phyloP scores from a whole-genome alignment of 2,113 vertebrate species.

The Barnardius zonarius region DNA sequence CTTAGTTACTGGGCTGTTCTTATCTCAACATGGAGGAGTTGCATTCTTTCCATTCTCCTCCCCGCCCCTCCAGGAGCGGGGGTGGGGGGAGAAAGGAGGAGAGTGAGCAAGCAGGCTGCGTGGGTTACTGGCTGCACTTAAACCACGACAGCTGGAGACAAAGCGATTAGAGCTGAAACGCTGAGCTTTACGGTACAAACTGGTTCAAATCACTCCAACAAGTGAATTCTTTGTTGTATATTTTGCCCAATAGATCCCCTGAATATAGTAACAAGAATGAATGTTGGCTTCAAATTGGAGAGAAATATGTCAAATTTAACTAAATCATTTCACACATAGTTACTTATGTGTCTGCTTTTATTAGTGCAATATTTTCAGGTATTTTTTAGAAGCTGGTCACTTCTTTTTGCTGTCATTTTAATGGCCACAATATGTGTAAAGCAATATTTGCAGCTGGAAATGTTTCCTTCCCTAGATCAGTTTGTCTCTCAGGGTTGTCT shows the following conservation, averaged over 20 bases:
- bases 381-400: neutral
- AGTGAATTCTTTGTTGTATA: neutral
- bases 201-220: neutral
- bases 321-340: neutral
- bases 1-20: too few species aligned
- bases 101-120: too few species aligned
- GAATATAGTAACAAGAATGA: neutral
- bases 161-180: neutral
- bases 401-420: neutral
- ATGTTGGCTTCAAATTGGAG: neutral
- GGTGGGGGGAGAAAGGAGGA: too few species aligned
- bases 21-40: too few species aligned
- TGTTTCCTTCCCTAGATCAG: neutral
- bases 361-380: neutral
- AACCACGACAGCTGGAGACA: too few species aligned
- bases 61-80: too few species aligned
- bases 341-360: neutral
- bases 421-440: neutral
- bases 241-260: neutral
- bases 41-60: too few species aligned
- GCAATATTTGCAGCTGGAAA: neutral
- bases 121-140: too few species aligned
- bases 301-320: neutral
- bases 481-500: neutral
- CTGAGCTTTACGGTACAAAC: accelerated